Conservation (phyloP, 2,888 invertebrate species). For the Mechanitis mazaeus region DNA sequence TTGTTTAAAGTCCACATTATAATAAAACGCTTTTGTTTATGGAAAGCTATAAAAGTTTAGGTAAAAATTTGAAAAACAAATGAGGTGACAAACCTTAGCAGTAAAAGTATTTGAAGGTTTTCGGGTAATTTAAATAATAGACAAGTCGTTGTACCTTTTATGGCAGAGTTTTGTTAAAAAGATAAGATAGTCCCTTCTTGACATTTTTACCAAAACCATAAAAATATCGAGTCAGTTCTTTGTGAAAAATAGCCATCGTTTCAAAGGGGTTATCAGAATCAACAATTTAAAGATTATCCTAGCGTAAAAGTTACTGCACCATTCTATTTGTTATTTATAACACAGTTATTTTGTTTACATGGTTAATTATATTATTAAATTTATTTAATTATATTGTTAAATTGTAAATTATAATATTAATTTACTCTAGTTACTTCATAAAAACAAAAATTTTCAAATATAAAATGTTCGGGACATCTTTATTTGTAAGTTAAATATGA, state of each 20-base stretch:
- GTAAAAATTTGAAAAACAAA: background rate
- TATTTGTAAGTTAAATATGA: too few relatives aligned
- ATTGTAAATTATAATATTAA: too few relatives aligned
- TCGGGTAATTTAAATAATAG: conserved; percentile 61
- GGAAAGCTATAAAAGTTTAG: background rate
- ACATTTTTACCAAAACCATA: conserved; percentile 33
- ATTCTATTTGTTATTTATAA: too few relatives aligned
- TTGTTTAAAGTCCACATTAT: background rate
- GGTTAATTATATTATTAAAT: too few relatives aligned
- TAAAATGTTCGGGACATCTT: too few relatives aligned
- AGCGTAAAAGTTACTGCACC: background rate
- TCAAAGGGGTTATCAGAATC: conserved; percentile 12
- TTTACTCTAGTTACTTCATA: too few relatives aligned
- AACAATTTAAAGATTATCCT: background rate
- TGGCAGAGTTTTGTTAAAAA: conserved; percentile 45
- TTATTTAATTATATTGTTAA: too few relatives aligned
- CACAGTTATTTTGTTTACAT: too few relatives aligned
- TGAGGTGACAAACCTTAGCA: background rate
- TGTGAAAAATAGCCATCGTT: conserved; percentile 21
- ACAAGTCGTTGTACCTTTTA: conserved; percentile 48
- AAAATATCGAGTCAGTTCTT: conserved; percentile 37
- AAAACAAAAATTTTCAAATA: too few relatives aligned
- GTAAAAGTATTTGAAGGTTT: conserved; percentile 52
- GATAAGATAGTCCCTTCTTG: conserved; percentile 44
- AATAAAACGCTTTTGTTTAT: too few relatives aligned